phyloP scores from a whole-genome alignment of 2,113 vertebrate genomes.

The Sarotherodon lohbergeri region DNA sequence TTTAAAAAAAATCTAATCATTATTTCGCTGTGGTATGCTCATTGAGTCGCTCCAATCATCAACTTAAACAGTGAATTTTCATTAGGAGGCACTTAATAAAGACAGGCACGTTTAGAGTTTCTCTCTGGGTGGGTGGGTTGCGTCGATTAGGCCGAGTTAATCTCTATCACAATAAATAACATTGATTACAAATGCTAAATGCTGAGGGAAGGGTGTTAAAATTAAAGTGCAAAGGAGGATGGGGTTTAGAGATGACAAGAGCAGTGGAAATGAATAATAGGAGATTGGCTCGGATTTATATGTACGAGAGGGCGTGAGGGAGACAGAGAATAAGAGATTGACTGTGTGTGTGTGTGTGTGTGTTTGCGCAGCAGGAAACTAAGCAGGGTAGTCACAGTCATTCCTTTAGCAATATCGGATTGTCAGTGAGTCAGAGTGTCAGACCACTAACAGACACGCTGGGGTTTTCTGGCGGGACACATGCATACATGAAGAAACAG shows the following conservation, averaged over 20 bases:
- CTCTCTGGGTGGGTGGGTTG: slow-evolving; percentile 45
- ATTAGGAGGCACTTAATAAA: slow-evolving; percentile 58
- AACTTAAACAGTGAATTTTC: slow-evolving; percentile 46
- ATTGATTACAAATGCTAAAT: slow-evolving; percentile 56
- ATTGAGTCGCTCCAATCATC: slow-evolving; percentile 32
- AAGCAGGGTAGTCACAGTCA: slow-evolving; percentile 18
- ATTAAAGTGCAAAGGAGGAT: slow-evolving; percentile 24
- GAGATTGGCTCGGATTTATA: neutral
- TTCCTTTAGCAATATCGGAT: slow-evolving; percentile 32
- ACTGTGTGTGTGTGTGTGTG: neutral
- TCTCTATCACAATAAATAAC: slow-evolving; percentile 67
- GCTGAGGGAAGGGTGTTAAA: slow-evolving; percentile 15
- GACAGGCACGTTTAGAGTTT: slow-evolving; percentile 51
- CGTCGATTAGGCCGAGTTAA: slow-evolving; percentile 61
- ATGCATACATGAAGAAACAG: neutral
- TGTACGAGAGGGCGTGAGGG: neutral
- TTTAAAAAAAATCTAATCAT: slow-evolving; percentile 12
- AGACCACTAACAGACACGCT: slow-evolving; percentile 37
- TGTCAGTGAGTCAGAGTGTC: slow-evolving; percentile 33
- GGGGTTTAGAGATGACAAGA: slow-evolving; percentile 1
- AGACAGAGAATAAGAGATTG: neutral
- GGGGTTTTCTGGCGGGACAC: neutral
- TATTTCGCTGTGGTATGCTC: slow-evolving; percentile 9
- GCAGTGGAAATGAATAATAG: neutral
- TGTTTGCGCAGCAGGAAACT: neutral